Percentiles rank a stretch among this genome's conserved stretches.
These are phyloP conservation scores for Regulus satrapa DNA, from an alignment of 2,113 vertebrate genomes.

Conservation along the genomic window DNA sequence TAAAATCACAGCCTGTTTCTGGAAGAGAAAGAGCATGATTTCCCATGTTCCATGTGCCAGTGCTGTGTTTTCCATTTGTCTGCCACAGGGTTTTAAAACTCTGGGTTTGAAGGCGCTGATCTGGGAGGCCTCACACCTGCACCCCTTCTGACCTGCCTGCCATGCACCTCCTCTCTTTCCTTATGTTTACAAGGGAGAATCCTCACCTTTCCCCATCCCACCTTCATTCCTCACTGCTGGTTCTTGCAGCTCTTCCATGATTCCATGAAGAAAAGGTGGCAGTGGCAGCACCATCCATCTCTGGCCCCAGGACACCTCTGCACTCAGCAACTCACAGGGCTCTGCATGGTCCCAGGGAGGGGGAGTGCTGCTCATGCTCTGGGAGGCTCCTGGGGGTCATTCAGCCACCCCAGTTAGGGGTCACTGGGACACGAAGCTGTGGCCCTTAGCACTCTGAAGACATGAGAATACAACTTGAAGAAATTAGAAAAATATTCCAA, in stretches of 20 bases:
- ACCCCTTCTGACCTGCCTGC: neutral
- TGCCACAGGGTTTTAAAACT: neutral
- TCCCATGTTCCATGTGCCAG: neutral
- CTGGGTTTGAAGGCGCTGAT: neutral
- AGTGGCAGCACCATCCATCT: neutral
- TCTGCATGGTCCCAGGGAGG: neutral
- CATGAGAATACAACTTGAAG: neutral
- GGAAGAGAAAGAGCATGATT: neutral
- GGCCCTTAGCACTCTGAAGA: neutral
- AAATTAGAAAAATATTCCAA: neutral
- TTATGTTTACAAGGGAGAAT: neutral
- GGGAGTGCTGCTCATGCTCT: neutral
- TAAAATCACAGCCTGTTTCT: neutral
- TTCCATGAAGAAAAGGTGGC: neutral
- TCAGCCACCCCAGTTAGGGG: neutral
- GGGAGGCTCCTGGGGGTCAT: neutral
- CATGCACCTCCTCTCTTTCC: neutral
- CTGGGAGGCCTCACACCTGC: neutral
- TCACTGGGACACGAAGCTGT: neutral
- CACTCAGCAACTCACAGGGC: neutral
- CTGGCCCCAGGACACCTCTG: neutral
- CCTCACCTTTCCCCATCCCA: neutral
- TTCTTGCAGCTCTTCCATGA: neutral
- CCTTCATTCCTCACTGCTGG: neutral
- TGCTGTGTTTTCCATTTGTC: accelerated